phyloP scores from a whole-genome alignment of 2,113 vertebrate species.

The Chloropsis cyanopogon region DNA sequence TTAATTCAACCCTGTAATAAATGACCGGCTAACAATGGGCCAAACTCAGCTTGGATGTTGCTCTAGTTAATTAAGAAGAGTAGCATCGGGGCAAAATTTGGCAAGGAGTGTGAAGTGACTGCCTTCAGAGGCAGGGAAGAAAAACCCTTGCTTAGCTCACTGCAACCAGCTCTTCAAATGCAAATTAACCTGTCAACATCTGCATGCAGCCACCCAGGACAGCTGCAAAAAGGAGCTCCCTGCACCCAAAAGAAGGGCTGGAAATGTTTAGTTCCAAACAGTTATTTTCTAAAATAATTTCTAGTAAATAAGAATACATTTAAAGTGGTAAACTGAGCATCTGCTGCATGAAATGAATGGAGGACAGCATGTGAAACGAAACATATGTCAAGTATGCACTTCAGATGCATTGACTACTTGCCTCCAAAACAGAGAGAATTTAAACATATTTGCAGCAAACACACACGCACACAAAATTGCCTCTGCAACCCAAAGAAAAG shows the following conservation, averaged over 20 bases:
- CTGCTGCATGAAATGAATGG: conserved; percentile 24
- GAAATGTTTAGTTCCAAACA: conserved; percentile 45
- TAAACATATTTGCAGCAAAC: conserved; percentile 66
- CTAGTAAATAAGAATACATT: conserved; percentile 60
- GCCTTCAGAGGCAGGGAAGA: conserved; percentile 46
- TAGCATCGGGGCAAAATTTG: conserved; percentile 29
- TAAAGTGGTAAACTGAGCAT: conserved; percentile 54
- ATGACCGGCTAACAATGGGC: neutral
- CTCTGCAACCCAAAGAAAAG: neutral
- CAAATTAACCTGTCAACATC: conserved; percentile 65
- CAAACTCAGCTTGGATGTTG: conserved; percentile 15
- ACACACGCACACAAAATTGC: neutral
- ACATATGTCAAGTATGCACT: conserved; percentile 29
- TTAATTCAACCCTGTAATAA: conserved; percentile 30
- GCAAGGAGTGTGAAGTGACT: conserved; percentile 22
- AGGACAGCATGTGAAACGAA: conserved; percentile 31
- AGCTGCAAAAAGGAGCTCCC: conserved; percentile 41
- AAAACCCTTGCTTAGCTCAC: conserved; percentile 44
- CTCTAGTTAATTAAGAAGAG: conserved; percentile 41
- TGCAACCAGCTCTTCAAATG: conserved; percentile 63
- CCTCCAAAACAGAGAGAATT: conserved; percentile 32
- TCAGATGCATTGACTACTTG: conserved; percentile 63
- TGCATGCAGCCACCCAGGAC: conserved; percentile 42
- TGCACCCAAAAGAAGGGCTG: conserved; percentile 13
- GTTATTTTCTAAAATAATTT: conserved; percentile 58